Evolutionary conservation across 37 sponge, comb jelly and placozoan species (phyloP).

Genomic region (Spongia lamella): DNA sequence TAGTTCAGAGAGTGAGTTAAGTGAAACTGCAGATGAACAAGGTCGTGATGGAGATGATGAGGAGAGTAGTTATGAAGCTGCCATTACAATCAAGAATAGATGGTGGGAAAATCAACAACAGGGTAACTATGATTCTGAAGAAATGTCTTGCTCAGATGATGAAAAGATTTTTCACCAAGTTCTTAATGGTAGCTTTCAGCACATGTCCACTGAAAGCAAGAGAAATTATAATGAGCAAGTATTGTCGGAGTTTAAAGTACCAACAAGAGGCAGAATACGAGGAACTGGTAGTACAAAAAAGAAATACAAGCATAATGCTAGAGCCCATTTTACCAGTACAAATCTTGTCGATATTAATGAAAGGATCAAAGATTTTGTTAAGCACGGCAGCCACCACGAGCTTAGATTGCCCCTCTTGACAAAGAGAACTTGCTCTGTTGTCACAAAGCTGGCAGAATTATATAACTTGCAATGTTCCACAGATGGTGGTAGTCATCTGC

Average conservation of each 20-base stretch:
- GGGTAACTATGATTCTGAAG: not conserved
- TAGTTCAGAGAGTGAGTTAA: constrained; percentile 61
- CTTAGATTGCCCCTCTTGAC: constrained; percentile 48
- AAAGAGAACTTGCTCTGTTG: constrained; percentile 34
- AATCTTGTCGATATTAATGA: constrained; percentile 53
- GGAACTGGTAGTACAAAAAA: constrained; percentile 20
- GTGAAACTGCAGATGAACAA: constrained; percentile 58
- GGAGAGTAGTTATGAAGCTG: constrained; percentile 69
- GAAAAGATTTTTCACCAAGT: constrained; percentile 21
- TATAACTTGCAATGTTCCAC: constrained; percentile 32
- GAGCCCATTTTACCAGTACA: not conserved
- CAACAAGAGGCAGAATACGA: constrained; percentile 1
- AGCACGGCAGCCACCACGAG: not conserved
- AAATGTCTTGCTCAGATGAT: not conserved
- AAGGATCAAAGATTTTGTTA: constrained; percentile 34
- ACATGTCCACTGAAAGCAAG: constrained; percentile 20
- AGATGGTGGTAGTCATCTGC: constrained; percentile 16
- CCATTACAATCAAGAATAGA: not conserved
- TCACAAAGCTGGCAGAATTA: constrained; percentile 30
- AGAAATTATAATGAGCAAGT: not conserved
- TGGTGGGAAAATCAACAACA: not conserved
- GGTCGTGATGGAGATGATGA: constrained; percentile 85
- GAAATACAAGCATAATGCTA: constrained; percentile 17
- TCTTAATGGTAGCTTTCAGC: constrained; percentile 21
- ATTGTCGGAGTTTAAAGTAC: constrained; percentile 46